Conservation (phyloP, 1,140 invertebrate species). For the Melitaea cinxia region DNA sequence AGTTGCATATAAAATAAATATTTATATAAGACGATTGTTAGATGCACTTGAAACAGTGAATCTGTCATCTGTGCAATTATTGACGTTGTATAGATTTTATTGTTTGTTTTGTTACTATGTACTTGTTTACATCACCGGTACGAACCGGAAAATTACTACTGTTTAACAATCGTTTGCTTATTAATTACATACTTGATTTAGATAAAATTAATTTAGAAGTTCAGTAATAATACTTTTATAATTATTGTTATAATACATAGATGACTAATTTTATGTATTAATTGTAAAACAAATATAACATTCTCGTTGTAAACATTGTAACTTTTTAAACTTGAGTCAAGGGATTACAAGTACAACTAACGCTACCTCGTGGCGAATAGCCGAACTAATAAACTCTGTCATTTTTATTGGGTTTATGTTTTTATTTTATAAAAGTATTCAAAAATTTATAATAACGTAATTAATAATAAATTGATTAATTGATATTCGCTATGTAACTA, state of each 20-base stretch:
- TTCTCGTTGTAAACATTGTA: too few relatives aligned
- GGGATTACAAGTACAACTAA: too few relatives aligned
- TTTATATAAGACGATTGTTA: background rate
- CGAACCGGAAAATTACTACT: conserved; percentile 2
- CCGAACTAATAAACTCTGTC: background rate
- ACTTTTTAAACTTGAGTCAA: too few relatives aligned
- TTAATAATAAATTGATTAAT: too few relatives aligned
- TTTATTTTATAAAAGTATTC: background rate
- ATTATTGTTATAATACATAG: too few relatives aligned
- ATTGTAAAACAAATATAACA: too few relatives aligned
- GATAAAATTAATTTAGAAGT: too few relatives aligned
- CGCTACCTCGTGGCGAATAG: conserved; percentile 44
- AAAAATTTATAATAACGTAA: too few relatives aligned
- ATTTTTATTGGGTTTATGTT: background rate
- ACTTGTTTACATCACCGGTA: background rate
- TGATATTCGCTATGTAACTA: too few relatives aligned
- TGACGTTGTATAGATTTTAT: background rate
- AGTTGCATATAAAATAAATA: background rate
- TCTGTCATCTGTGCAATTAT: background rate
- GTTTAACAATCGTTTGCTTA: background rate
- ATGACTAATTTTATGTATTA: too few relatives aligned
- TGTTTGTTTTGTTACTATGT: conserved; percentile 7
- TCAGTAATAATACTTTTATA: too few relatives aligned
- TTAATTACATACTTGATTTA: too few relatives aligned
- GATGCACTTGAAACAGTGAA: conserved; percentile 2